phyloP scores from a whole-genome alignment of 2,888 invertebrate genomes.

The Caenorhabditis japonica region DNA sequence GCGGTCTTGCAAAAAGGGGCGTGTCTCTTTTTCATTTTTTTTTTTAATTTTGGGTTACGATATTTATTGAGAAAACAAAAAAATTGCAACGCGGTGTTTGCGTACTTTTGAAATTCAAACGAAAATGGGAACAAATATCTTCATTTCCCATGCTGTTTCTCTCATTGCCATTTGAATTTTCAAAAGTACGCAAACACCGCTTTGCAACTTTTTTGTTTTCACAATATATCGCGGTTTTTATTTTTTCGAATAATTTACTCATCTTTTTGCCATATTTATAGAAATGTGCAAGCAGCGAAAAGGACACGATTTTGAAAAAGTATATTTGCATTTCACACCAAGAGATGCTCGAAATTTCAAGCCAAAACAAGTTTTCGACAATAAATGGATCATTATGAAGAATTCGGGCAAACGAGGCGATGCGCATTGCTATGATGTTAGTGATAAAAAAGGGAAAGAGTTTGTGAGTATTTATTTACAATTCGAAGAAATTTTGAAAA shows the following conservation, averaged over 20 bases:
- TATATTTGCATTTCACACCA: not conserved
- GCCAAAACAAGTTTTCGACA: slow-evolving; percentile 17
- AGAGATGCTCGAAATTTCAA: slow-evolving; percentile 7
- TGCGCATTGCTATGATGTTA: slow-evolving; percentile 18
- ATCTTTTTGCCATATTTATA: not conserved
- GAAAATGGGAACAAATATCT: too few relatives aligned
- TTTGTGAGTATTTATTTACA: slow-evolving; percentile 41
- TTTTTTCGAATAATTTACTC: not conserved
- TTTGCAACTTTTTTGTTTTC: not conserved
- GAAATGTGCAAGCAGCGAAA: slow-evolving; percentile 8
- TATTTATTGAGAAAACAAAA: too few relatives aligned
- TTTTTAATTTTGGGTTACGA: too few relatives aligned
- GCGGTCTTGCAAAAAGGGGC: too few relatives aligned
- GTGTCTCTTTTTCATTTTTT: too few relatives aligned
- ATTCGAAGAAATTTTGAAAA: too few relatives aligned
- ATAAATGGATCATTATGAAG: slow-evolving; percentile 45
- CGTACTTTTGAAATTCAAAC: too few relatives aligned
- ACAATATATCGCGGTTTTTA: too few relatives aligned
- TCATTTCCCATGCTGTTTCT: too few relatives aligned
- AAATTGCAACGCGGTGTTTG: too few relatives aligned
- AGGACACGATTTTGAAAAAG: slow-evolving; percentile 25
- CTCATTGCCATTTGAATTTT: too few relatives aligned
- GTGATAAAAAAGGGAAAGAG: slow-evolving; percentile 16
- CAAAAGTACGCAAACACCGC: too few relatives aligned
- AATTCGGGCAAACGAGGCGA: slow-evolving; percentile 16